Evolutionary conservation across 2,888 invertebrate species (phyloP).

Genomic region (Macaria liturata): DNA sequence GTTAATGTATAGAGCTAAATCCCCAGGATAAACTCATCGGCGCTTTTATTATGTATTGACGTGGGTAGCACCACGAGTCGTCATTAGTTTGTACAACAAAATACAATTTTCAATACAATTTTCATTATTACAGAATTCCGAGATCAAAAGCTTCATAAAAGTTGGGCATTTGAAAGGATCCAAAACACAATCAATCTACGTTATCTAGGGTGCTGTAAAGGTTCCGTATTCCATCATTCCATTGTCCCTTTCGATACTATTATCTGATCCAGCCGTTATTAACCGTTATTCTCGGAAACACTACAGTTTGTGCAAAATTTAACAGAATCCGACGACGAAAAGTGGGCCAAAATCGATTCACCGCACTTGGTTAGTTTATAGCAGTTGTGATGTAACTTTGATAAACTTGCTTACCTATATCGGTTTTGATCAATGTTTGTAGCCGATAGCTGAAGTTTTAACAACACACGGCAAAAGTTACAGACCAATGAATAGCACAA

Average conservation of each 20-base stretch:
- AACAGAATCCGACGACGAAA: background rate
- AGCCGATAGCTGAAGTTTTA: no score
- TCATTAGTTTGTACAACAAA: no score
- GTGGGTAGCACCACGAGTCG: no score
- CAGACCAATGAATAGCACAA: no score
- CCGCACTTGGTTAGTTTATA: background rate
- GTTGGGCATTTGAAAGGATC: conserved; percentile 1
- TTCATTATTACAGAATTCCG: conserved; percentile 1
- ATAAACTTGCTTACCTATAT: no score
- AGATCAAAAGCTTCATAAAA: conserved; percentile 1
- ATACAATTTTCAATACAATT: conserved; percentile 1
- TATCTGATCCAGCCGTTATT: conserved; percentile 8
- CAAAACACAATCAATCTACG: conserved; percentile 1
- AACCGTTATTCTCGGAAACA: background rate
- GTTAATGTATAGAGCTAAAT: no score
- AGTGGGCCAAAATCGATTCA: conserved; percentile 2
- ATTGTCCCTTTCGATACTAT: conserved; percentile 8
- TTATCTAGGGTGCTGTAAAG: conserved; percentile 9
- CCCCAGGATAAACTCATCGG: no score
- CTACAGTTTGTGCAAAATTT: conserved; percentile 1
- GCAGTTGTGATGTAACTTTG: no score
- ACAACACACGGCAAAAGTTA: no score
- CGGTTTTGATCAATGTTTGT: no score
- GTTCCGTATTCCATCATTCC: conserved; percentile 6
- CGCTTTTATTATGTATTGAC: no score